Conservation (phyloP, 2,797 vertebrate species). For the Centroberyx gerrardi region DNA sequence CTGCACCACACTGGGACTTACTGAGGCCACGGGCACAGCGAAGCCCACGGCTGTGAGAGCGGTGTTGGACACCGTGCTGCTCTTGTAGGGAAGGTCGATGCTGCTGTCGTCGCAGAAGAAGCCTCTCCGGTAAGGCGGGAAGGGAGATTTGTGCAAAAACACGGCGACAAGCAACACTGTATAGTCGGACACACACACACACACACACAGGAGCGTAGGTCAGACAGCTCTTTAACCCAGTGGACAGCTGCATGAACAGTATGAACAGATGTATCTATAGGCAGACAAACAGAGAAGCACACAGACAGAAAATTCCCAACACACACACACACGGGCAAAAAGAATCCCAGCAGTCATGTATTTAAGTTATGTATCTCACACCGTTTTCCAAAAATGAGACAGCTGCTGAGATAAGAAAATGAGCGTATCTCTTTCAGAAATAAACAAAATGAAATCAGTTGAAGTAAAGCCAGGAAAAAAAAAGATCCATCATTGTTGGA, state of each 20-base stretch:
- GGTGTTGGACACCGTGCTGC: slow-evolving; percentile 86
- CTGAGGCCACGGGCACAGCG: slow-evolving; percentile 87
- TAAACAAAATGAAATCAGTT: slow-evolving; percentile 5
- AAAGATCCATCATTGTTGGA: slow-evolving; percentile 27
- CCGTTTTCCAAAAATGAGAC: not conserved
- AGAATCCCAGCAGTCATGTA: slow-evolving; percentile 1
- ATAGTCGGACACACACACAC: slow-evolving; percentile 73
- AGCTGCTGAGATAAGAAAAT: slow-evolving; percentile 6
- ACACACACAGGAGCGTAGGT: slow-evolving; percentile 28
- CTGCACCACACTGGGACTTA: slow-evolving; percentile 86
- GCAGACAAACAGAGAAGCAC: not conserved
- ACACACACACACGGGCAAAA: not conserved
- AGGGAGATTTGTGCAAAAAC: slow-evolving; percentile 80
- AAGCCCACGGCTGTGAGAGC: slow-evolving; percentile 85
- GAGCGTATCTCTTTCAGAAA: not conserved
- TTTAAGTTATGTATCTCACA: not conserved
- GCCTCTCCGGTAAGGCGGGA: slow-evolving; percentile 82
- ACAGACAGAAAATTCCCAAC: not conserved
- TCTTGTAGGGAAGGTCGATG: slow-evolving; percentile 83
- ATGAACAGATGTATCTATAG: slow-evolving; percentile 26
- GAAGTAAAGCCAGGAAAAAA: slow-evolving; percentile 13
- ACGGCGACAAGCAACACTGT: slow-evolving; percentile 83
- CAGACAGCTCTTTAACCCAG: slow-evolving; percentile 30
- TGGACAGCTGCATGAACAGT: slow-evolving; percentile 9
- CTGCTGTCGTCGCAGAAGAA: slow-evolving; percentile 85